phyloP scores from a whole-genome alignment of 2,797 vertebrate genomes.

The Siniperca undulata region DNA sequence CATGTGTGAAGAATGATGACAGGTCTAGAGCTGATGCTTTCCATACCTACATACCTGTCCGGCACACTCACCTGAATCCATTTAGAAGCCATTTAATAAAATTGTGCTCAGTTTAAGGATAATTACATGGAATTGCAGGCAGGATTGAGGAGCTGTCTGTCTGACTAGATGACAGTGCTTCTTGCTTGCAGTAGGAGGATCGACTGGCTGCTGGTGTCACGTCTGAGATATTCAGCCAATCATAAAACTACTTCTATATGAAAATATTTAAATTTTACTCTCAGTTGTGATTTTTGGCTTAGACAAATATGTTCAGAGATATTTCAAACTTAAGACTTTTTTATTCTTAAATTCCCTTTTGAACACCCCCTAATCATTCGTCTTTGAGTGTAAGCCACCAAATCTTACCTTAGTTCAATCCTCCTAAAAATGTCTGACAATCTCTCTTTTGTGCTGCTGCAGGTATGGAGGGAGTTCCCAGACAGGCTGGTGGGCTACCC shows the following conservation, averaged over 20 bases:
- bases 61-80: conserved; percentile 83
- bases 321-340: conserved; percentile 22
- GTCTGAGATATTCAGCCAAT: conserved; percentile 22
- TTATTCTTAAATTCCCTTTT: background rate
- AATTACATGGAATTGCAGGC: conserved; percentile 82
- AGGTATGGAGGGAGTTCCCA: conserved; percentile 99
- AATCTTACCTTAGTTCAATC: conserved; percentile 11
- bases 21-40: conserved; percentile 74
- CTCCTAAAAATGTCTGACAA: conserved; percentile 31
- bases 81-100: conserved; percentile 84
- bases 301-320: conserved; percentile 13
- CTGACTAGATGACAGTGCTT: conserved; percentile 44
- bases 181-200: conserved; percentile 25
- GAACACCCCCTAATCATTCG: background rate
- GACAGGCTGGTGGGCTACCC: conserved; percentile 98
- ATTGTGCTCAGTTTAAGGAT: conserved; percentile 84
- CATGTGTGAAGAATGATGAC: conserved; percentile 82
- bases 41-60: conserved; percentile 75
- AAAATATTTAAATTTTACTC: conserved; percentile 2
- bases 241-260: conserved; percentile 2
- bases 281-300: conserved; percentile 19
- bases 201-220: conserved; percentile 35
- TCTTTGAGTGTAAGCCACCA: conserved; percentile 6
- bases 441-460: conserved; percentile 46
- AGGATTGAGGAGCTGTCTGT: conserved; percentile 62